These are phyloP conservation scores for Neuroscelio doddi DNA, from an alignment of 2,888 invertebrate species.

Conservation along the genomic window DNA sequence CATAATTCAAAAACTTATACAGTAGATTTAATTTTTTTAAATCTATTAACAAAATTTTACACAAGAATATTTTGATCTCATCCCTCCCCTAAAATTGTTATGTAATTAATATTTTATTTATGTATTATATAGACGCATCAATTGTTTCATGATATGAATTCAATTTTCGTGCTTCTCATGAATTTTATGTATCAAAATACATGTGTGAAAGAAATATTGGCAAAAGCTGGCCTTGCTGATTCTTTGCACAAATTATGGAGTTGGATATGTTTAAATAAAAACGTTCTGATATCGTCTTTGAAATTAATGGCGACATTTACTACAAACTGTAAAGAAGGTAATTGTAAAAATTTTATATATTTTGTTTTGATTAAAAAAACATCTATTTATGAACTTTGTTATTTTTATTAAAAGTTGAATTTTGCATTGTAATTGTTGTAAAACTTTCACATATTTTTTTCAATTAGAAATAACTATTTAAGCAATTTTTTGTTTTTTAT, in stretches of 20 bases:
- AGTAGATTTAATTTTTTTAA: too few species aligned
- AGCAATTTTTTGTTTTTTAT: too few species aligned
- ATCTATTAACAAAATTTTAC: too few species aligned
- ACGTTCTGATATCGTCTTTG: conserved; percentile 74
- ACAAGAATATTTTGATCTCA: not conserved
- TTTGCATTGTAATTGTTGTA: not conserved
- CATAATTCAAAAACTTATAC: too few species aligned
- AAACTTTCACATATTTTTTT: too few species aligned
- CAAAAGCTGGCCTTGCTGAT: conserved; percentile 75
- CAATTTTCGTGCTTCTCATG: conserved; percentile 75
- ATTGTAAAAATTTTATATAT: conserved; percentile 15
- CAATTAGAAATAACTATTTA: too few species aligned
- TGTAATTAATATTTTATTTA: not conserved
- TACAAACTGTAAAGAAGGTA: conserved; percentile 78
- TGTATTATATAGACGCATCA: conserved; percentile 69
- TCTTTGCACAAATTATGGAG: conserved; percentile 79
- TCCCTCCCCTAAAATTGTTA: too few species aligned
- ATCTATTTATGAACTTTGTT: not conserved
- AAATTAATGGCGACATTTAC: conserved; percentile 78
- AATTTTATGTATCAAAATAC: conserved; percentile 76
- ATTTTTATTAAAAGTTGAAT: not conserved
- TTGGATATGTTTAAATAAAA: conserved; percentile 78
- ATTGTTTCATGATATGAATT: conserved; percentile 75
- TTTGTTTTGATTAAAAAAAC: too few species aligned
- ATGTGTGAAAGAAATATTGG: conserved; percentile 75